phyloP scores from a whole-genome alignment of 1,140 invertebrate genomes.

The Macrobrachium nipponense region DNA sequence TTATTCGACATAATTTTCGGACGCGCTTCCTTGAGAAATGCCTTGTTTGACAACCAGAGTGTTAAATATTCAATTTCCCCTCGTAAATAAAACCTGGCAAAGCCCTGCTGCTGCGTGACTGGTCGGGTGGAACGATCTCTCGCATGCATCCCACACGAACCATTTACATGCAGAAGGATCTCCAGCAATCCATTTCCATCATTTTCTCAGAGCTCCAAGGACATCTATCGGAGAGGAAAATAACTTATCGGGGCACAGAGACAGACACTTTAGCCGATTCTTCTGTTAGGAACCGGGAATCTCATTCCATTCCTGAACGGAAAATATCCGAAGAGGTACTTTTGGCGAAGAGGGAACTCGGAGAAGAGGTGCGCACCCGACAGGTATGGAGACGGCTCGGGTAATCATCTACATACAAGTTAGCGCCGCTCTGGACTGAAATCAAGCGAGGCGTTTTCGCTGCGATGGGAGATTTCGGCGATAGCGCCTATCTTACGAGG shows the following conservation, averaged over 20 bases:
- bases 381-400: neutral
- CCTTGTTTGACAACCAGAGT: slow-evolving; percentile 58
- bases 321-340: neutral
- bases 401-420: slow-evolving; percentile 26
- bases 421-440: slow-evolving; percentile 31
- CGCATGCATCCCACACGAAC: neutral
- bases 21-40: slow-evolving; percentile 59
- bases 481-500: slow-evolving; percentile 45
- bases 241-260: no score
- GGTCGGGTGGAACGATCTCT: slow-evolving; percentile 45
- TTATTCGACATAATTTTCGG: slow-evolving; percentile 60
- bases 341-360: neutral
- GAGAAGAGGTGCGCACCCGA: neutral
- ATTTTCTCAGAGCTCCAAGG: neutral
- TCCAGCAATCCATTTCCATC: no score
- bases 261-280: no score
- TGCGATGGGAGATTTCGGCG: slow-evolving; percentile 29
- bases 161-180: slow-evolving; percentile 30
- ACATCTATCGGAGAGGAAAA: neutral
- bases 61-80: slow-evolving; percentile 59
- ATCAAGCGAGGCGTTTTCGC: slow-evolving; percentile 8
- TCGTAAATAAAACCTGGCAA: slow-evolving; percentile 55
- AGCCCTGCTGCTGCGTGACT: slow-evolving; percentile 47
- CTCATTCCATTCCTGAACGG: no score
- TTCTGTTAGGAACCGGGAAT: no score